Base-by-base conservation (phyloP, 2,113 vertebrate species). In the Conger conger region DNA sequence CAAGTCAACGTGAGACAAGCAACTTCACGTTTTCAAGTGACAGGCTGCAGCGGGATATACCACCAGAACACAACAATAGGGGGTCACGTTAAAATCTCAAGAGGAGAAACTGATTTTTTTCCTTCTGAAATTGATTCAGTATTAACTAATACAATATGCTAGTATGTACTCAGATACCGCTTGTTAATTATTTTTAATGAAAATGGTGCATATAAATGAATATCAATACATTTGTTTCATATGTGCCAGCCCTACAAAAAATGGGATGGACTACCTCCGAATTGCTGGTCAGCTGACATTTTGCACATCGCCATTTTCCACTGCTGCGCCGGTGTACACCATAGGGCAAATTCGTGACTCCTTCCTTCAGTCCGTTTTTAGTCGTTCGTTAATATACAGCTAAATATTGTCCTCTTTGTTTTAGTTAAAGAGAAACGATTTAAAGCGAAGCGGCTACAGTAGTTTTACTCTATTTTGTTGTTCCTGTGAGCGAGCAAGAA, bases 291-390 rank as follows among this genome's bases (percentile, higher is more conserved):
- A 95, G 76, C 93, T 96, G 95, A 95, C 91, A 87, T 93, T 92
- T 92, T 93, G 91, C 92, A 87, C 89, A 89, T 95, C 95, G 95
- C 95, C 95, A 96, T 96, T 95, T 96, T 95, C 94, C 92, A 91
- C 90, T 45, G 92, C 91, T 90, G 40, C 88, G 86, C 94, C 93
- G 92, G 94, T 87, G 84, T 38, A 85, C 33, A 27, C 78, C 36
- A 36, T 76, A 85, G 85, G 73, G 53, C 0, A 60, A 83, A 84
- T 86, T 82, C 85, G 83, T 83, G 60, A 87, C 82, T 80, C 2
- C 38, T 40, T 77, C 35, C 27, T 80, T 38, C 85, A 84, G 78
- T 57, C 81, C 0, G 79, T 53, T 85, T 57, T 85, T 83, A 38
- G 83, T 53, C 8, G 20, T 37, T 40, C 37, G 50, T 82, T 20